phyloP scores from a whole-genome alignment of 2,888 invertebrate genomes.

The Nowickia ferox region DNA sequence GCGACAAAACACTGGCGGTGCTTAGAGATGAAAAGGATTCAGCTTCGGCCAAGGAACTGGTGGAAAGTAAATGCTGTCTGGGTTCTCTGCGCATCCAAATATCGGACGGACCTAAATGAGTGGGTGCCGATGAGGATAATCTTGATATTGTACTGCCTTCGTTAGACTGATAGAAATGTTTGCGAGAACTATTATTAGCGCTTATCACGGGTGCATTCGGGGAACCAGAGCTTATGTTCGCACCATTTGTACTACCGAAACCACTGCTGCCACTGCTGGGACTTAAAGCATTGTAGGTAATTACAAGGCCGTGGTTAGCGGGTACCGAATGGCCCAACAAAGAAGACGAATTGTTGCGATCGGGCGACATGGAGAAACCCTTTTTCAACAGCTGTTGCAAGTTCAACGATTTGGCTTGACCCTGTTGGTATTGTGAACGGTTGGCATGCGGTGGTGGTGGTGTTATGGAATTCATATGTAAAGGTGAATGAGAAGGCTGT shows the following conservation, averaged over 20 bases:
- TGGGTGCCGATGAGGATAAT: conserved; percentile 93
- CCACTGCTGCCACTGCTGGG: conserved; percentile 81
- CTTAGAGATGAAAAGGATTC: conserved; percentile 93
- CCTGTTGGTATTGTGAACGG: conserved; percentile 80
- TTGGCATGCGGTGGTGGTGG: conserved; percentile 82
- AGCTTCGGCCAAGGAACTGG: conserved; percentile 92
- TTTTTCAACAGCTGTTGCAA: conserved; percentile 86
- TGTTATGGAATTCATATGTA: conserved; percentile 81
- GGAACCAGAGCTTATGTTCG: conserved; percentile 72
- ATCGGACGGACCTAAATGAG: conserved; percentile 90
- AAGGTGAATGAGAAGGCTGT: conserved; percentile 85
- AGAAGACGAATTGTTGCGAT: conserved; percentile 82
- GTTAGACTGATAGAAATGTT: conserved; percentile 76
- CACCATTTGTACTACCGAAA: conserved; percentile 79
- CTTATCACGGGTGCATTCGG: conserved; percentile 64
- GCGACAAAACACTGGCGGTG: conserved; percentile 92
- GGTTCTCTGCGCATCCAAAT: conserved; percentile 95
- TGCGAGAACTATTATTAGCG: conserved; percentile 75
- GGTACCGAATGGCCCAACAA: conserved; percentile 87
- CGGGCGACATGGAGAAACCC: conserved; percentile 85
- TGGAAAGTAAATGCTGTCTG: conserved; percentile 92
- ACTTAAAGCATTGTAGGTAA: conserved; percentile 81
- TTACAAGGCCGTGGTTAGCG: conserved; percentile 84
- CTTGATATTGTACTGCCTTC: conserved; percentile 84
- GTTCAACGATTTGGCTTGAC: conserved; percentile 79